phyloP scores from a whole-genome alignment of 1,140 invertebrate genomes.

The Temnothorax nylanderi region DNA sequence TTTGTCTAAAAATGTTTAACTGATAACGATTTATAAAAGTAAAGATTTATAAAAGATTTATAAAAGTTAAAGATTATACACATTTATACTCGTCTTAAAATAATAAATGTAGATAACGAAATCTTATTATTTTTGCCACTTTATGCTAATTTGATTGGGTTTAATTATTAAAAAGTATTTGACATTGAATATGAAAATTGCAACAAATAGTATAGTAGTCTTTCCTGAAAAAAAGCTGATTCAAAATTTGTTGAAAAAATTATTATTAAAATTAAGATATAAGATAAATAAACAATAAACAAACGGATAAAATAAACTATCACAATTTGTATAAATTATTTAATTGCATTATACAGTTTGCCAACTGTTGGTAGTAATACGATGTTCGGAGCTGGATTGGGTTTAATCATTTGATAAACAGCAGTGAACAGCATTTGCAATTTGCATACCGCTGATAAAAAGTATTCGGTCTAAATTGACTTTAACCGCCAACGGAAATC shows the following conservation, averaged over 20 bases:
- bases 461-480: slow-evolving; percentile 31
- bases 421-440: slow-evolving; percentile 8
- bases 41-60: not conserved
- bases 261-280: not conserved
- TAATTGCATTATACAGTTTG: not conserved
- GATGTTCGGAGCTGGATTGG: not conserved
- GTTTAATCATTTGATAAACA: not conserved
- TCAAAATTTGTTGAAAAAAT: not conserved
- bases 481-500: slow-evolving; percentile 37
- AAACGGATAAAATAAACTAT: not conserved
- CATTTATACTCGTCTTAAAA: not conserved
- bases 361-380: not conserved
- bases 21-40: not conserved
- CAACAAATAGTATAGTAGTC: not conserved
- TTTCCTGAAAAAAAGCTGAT: not conserved
- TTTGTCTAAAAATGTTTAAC: not conserved
- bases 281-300: not conserved
- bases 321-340: not conserved
- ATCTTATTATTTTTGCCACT: not conserved
- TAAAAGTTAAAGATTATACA: not conserved
- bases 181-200: not conserved
- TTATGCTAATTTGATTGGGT: not conserved
- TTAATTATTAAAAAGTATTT: slow-evolving; percentile 8
- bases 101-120: not conserved
- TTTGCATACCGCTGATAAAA: slow-evolving; percentile 6